Evolutionary conservation across 2,113 vertebrate species (phyloP).

Genomic region (Lepus americanus): DNA sequence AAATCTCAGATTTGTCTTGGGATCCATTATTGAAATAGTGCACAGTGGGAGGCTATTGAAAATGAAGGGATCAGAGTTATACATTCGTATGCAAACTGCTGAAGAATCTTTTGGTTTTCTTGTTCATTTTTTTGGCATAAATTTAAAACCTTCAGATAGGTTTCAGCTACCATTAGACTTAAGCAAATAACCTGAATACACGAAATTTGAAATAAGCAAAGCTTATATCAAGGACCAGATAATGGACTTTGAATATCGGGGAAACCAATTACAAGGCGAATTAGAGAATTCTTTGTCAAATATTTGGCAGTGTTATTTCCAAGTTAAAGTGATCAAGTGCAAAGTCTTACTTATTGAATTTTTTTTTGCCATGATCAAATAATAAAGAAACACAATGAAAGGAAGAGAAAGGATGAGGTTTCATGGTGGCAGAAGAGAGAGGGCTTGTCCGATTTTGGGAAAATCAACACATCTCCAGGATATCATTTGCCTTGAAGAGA

Average conservation of each 20-base stretch:
- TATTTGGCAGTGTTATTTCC: not conserved
- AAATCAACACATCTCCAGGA: not conserved
- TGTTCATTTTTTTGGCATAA: not conserved
- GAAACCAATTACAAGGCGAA: not conserved
- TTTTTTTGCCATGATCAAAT: not conserved
- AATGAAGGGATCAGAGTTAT: not conserved
- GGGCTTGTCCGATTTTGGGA: not conserved
- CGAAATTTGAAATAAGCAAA: not conserved
- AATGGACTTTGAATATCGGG: not conserved
- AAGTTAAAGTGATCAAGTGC: not conserved
- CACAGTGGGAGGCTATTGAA: not conserved
- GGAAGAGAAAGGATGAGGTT: not conserved
- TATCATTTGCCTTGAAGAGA: not conserved
- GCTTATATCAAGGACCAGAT: not conserved
- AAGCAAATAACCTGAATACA: not conserved
- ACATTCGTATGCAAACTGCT: not conserved
- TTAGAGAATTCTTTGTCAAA: not conserved
- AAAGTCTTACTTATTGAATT: not conserved
- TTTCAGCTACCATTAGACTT: not conserved
- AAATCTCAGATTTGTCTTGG: not conserved
- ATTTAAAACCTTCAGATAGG: not conserved
- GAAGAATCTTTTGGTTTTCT: not conserved
- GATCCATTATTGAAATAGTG: not conserved
- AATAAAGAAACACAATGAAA: not conserved
- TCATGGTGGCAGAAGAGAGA: not conserved